Evolutionary conservation across 23 tunicate genomes (phyloP).

Genomic region (Pegea sp.): DNA sequence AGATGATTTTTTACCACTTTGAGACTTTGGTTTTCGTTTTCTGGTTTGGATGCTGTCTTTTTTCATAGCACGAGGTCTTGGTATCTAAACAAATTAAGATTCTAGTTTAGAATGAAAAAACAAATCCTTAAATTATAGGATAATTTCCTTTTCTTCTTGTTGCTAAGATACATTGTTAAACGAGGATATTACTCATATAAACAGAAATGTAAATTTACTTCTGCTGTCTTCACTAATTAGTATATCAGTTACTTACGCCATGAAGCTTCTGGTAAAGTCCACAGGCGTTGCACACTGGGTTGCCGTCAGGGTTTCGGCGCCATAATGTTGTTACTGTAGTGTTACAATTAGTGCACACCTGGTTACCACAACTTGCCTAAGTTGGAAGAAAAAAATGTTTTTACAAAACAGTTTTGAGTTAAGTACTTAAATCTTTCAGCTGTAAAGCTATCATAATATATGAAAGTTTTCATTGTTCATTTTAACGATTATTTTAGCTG

Average conservation of each 20-base stretch:
- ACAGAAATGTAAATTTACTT: too few relatives aligned
- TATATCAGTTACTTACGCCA: too few relatives aligned
- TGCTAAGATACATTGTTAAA: too few relatives aligned
- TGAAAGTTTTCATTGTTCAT: background rate
- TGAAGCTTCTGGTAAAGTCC: slow-evolving; percentile 90
- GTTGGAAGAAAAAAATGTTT: too few relatives aligned
- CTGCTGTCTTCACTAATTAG: too few relatives aligned
- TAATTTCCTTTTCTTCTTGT: too few relatives aligned
- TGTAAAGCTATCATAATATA: background rate
- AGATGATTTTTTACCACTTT: slow-evolving; percentile 32
- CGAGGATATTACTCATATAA: too few relatives aligned
- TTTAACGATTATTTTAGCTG: background rate
- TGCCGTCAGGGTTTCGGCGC: slow-evolving; percentile 92
- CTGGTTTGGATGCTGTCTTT: slow-evolving; percentile 94
- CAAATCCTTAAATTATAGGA: background rate
- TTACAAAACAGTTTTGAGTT: background rate
- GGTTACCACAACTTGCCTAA: slow-evolving; percentile 16
- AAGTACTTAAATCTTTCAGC: background rate
- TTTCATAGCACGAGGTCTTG: slow-evolving; percentile 82
- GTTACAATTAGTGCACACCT: slow-evolving; percentile 73
- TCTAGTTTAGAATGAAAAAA: slow-evolving; percentile 1
- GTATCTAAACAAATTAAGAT: slow-evolving; percentile 19
- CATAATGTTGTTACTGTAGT: slow-evolving; percentile 85
- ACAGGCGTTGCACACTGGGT: slow-evolving; percentile 87
- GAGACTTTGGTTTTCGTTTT: slow-evolving; percentile 80